A percentile compares a stretch with the other conserved stretches of the same genome.
phyloP scores from a whole-genome alignment of 2,113 vertebrate species.

The Illadopsis cleaveri region DNA sequence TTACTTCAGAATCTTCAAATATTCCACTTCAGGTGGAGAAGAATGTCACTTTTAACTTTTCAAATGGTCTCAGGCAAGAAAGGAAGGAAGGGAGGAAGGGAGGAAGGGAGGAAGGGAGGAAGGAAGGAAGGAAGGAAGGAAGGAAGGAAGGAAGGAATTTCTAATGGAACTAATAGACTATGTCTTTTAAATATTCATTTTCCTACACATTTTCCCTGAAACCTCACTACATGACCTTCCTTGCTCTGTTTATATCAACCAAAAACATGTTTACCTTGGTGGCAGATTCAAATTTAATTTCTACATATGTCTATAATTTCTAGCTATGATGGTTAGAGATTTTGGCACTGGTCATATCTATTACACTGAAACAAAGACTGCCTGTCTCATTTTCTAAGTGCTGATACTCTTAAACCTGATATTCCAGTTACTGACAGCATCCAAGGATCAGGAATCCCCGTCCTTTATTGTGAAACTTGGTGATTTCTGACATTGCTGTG shows the following conservation, averaged over 20 bases:
- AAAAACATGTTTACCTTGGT: neutral
- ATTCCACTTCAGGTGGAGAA: neutral
- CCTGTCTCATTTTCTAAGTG: neutral
- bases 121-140: no score
- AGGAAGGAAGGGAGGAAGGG: neutral
- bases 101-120: no score
- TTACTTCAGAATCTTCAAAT: neutral
- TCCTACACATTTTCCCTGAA: neutral
- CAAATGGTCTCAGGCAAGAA: neutral
- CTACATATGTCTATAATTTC: neutral
- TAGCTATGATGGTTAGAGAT: neutral
- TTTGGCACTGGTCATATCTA: neutral
- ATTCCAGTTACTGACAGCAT: neutral
- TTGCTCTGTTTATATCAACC: neutral
- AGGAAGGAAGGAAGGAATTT: neutral
- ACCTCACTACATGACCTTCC: rapidly evolving
- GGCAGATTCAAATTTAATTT: neutral
- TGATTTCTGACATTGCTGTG: neutral
- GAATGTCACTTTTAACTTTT: neutral
- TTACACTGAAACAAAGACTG: neutral
- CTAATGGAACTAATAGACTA: neutral
- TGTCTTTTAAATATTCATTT: neutral
- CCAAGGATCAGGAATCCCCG: neutral
- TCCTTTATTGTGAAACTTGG: neutral
- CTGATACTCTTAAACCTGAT: neutral